Evolutionary conservation across 2,797 vertebrate species (phyloP).

Genomic region (Psittacula echo): DNA sequence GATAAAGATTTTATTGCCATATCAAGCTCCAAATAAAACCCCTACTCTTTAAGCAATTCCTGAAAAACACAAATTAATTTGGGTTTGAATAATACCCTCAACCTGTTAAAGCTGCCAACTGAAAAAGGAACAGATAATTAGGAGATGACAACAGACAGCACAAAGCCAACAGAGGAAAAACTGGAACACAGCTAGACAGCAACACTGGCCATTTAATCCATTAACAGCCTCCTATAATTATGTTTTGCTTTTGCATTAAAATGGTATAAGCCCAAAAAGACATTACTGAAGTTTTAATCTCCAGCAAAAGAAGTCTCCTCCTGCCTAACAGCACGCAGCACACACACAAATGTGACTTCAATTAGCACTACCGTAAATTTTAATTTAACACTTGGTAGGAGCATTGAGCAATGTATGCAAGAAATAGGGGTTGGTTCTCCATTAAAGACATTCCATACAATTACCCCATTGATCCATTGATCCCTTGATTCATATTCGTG

Average conservation of each 20-base stretch:
- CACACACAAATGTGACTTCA: slow-evolving; percentile 49
- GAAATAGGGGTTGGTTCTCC: neutral
- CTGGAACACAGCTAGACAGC: slow-evolving; percentile 44
- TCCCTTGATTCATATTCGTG: slow-evolving; percentile 14
- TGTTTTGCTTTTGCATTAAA: slow-evolving; percentile 55
- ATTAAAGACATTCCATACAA: neutral
- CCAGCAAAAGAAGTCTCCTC: slow-evolving; percentile 50
- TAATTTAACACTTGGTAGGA: slow-evolving; percentile 70
- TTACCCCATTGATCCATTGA: slow-evolving; percentile 38
- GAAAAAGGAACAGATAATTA: slow-evolving; percentile 67
- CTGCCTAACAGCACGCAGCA: slow-evolving; percentile 44
- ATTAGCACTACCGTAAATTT: slow-evolving; percentile 60
- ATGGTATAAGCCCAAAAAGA: slow-evolving; percentile 59
- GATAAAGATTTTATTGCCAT: slow-evolving; percentile 58
- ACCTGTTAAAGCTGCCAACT: slow-evolving; percentile 57
- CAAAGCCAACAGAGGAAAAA: slow-evolving; percentile 45
- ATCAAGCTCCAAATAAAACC: slow-evolving; percentile 61
- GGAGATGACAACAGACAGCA: slow-evolving; percentile 53
- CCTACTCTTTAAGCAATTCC: slow-evolving; percentile 50
- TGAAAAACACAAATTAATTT: slow-evolving; percentile 71
- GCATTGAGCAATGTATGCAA: slow-evolving; percentile 7
- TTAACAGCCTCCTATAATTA: slow-evolving; percentile 65
- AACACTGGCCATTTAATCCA: slow-evolving; percentile 52
- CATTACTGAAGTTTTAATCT: slow-evolving; percentile 65
- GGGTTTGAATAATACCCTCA: slow-evolving; percentile 53